These are phyloP conservation scores for Epinephelus cyanopodus DNA, from an alignment of 2,113 vertebrate genomes.

Conservation along the genomic window DNA sequence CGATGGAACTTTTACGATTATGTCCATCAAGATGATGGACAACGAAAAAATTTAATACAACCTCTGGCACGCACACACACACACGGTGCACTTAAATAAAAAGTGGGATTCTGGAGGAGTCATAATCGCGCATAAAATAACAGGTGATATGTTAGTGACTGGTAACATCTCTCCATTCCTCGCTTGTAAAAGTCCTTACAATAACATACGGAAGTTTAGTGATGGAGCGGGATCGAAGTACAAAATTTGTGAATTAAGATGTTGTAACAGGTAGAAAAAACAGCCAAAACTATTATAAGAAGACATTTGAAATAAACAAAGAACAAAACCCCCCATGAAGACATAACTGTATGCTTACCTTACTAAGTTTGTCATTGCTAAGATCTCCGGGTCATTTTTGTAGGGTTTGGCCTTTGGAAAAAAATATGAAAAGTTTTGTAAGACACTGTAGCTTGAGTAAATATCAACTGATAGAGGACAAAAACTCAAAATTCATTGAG, in stretches of 20 bases:
- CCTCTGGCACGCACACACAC: background rate
- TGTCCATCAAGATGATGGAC: too few relatives aligned
- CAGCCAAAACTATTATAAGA: background rate
- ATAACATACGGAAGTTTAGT: background rate
- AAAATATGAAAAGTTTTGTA: conserved; percentile 10
- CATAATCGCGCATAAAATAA: background rate
- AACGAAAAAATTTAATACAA: too few relatives aligned
- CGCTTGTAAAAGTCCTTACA: background rate
- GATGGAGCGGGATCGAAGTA: background rate
- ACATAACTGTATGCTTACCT: conserved; percentile 85
- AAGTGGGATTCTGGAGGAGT: background rate
- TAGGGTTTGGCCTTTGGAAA: conserved; percentile 97
- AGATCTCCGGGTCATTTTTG: conserved; percentile 99
- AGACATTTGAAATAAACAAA: background rate
- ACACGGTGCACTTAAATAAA: background rate
- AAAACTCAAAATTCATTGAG: background rate
- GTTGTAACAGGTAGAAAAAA: background rate
- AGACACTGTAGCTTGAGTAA: background rate
- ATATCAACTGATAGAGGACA: background rate
- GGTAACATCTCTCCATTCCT: background rate
- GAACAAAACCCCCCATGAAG: background rate
- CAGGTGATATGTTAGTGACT: background rate
- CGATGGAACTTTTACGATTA: too few relatives aligned
- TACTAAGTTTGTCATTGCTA: conserved; percentile 99
- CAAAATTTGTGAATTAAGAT: background rate